Conservation (phyloP, 1,140 invertebrate species). For the Metaphire vulgaris region DNA sequence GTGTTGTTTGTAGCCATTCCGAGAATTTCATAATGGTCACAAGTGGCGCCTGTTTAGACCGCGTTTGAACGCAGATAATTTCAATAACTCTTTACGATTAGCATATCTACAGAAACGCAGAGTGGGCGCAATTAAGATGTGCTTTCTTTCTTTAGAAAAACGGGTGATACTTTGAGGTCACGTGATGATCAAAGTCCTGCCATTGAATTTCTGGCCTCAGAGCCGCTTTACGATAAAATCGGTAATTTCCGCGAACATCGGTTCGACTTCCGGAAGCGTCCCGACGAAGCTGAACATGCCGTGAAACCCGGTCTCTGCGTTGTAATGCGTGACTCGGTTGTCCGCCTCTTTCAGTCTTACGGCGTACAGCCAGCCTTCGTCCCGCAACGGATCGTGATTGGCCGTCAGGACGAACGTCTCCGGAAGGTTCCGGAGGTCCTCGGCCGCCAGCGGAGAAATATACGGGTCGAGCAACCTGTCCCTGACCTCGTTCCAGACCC, state of each 20-base stretch:
- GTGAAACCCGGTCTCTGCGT: neutral
- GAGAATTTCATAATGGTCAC: too few relatives aligned
- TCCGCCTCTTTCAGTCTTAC: constrained; percentile 8
- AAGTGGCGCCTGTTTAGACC: too few relatives aligned
- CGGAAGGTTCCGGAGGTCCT: constrained; percentile 24
- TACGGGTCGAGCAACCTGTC: constrained; percentile 21
- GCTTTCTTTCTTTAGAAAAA: too few relatives aligned
- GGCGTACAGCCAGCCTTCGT: constrained; percentile 28
- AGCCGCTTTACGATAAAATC: neutral
- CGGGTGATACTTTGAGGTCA: too few relatives aligned
- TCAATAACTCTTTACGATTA: too few relatives aligned
- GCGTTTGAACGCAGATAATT: too few relatives aligned
- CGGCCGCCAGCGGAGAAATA: constrained; percentile 29
- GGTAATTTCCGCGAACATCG: neutral
- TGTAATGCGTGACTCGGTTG: neutral
- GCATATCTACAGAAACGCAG: too few relatives aligned
- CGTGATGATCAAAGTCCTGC: too few relatives aligned
- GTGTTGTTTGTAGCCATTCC: too few relatives aligned
- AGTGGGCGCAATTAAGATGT: too few relatives aligned
- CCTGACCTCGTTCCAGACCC: neutral
- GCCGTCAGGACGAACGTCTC: constrained; percentile 23
- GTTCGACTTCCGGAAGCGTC: neutral
- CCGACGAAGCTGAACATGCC: neutral
- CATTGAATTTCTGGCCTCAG: too few relatives aligned
- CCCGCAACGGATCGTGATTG: constrained; percentile 29